Evolutionary conservation across 2,888 invertebrate species (phyloP).

Genomic region (Mythimna albipuncta): DNA sequence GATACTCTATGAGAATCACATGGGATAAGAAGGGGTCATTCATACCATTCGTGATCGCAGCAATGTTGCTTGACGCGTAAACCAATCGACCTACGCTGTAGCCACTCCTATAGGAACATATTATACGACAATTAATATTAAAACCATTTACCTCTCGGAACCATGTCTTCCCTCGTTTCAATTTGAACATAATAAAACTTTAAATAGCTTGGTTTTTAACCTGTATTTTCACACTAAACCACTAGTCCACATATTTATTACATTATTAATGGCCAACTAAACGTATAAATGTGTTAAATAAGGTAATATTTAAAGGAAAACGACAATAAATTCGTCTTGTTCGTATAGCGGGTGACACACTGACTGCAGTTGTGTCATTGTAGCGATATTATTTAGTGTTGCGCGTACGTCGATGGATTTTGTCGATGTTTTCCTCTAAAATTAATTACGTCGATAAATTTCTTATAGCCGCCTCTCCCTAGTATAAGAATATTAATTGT

Average conservation of each 20-base stretch:
- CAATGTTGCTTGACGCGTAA: not conserved
- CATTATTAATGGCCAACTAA: constrained; percentile 24
- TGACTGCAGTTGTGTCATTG: constrained; percentile 65
- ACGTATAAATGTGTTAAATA: constrained; percentile 41
- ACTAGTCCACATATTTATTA: constrained; percentile 51
- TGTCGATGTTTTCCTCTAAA: constrained; percentile 50
- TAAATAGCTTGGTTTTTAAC: constrained; percentile 36
- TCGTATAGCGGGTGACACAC: constrained; percentile 64
- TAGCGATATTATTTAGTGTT: constrained; percentile 63
- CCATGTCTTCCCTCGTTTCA: constrained; percentile 84
- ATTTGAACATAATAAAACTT: constrained; percentile 71
- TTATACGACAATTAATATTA: constrained; percentile 25
- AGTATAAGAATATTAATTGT: not conserved
- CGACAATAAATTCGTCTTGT: constrained; percentile 59
- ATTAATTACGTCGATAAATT: constrained; percentile 21
- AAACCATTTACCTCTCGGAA: constrained; percentile 78
- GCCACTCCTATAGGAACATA: constrained; percentile 30
- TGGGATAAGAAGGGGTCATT: not conserved
- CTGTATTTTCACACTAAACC: constrained; percentile 30
- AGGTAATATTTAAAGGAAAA: constrained; percentile 62
- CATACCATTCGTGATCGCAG: not conserved
- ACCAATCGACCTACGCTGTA: not conserved
- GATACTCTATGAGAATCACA: not conserved
- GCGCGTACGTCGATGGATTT: constrained; percentile 44
- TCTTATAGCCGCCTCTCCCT: not conserved